Percentiles rank a stretch among this genome's conserved stretches.
These are phyloP conservation scores for Tamandua tetradactyla DNA, from an alignment of 2,797 vertebrate genomes.

Conservation along the genomic window DNA sequence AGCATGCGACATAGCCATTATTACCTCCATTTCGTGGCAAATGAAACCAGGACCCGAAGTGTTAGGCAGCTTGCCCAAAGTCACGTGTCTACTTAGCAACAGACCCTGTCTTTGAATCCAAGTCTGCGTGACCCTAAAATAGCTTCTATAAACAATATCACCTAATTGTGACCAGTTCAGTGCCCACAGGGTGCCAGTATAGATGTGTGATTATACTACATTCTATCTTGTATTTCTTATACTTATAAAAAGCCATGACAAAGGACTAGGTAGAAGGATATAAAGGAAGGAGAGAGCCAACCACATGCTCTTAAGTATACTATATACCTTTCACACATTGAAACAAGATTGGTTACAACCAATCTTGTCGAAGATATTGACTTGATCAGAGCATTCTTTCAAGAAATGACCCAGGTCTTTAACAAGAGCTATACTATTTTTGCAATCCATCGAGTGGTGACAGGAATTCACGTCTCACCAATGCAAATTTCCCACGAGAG, in stretches of 20 bases:
- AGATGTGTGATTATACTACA: background rate
- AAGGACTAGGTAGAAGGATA: conserved; percentile 22
- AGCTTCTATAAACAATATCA: background rate
- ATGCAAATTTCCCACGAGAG: conserved; percentile 73
- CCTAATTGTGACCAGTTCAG: background rate
- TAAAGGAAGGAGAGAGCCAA: background rate
- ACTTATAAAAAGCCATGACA: conserved; percentile 7
- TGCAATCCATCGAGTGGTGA: conserved; percentile 69
- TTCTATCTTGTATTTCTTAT: background rate
- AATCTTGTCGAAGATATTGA: conserved; percentile 66
- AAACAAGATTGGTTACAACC: conserved; percentile 50
- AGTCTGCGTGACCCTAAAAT: background rate
- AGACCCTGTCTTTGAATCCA: background rate
- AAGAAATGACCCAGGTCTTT: conserved; percentile 72
- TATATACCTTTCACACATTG: conserved; percentile 58
- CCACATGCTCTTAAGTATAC: background rate
- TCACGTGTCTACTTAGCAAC: background rate
- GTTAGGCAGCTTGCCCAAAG: background rate
- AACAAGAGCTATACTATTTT: conserved; percentile 66
- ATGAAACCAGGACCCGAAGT: conserved; percentile 1
- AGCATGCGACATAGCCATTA: background rate
- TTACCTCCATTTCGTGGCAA: background rate
- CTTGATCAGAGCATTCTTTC: conserved; percentile 69
- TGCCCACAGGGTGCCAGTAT: background rate
- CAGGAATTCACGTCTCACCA: conserved; percentile 77